These are phyloP conservation scores for Phthorimaea operculella DNA, from an alignment of 1,140 invertebrate species.

Conservation along the genomic window DNA sequence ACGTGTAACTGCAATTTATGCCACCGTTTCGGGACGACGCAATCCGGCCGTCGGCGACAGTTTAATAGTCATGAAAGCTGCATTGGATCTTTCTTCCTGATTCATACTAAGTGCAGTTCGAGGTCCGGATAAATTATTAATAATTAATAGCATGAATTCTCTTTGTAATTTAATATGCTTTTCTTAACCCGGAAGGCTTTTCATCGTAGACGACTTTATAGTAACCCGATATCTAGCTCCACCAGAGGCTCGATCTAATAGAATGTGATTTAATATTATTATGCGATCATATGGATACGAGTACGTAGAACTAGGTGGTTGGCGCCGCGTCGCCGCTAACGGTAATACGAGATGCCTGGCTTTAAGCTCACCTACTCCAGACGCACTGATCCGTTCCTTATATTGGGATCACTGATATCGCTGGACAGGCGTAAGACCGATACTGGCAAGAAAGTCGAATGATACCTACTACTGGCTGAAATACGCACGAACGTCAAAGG, in stretches of 20 bases:
- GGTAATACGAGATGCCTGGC: conserved; percentile 56
- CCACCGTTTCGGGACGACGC: too few species aligned
- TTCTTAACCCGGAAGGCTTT: too few species aligned
- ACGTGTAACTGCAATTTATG: neutral
- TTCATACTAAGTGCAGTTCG: too few species aligned
- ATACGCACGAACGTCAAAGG: neutral
- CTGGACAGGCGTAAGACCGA: neutral
- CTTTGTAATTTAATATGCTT: too few species aligned
- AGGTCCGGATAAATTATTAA: too few species aligned
- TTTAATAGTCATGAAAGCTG: too few species aligned
- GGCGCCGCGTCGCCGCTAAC: conserved; percentile 50
- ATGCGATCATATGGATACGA: neutral
- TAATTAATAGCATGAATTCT: too few species aligned
- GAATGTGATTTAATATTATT: neutral
- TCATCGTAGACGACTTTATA: too few species aligned
- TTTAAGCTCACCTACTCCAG: conserved; percentile 33
- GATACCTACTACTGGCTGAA: neutral
- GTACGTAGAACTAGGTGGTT: conserved; percentile 18
- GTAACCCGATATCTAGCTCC: too few species aligned
- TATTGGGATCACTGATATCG: conserved; percentile 9
- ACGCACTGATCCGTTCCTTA: conserved; percentile 19
- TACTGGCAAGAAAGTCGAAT: neutral
- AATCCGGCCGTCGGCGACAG: too few species aligned
- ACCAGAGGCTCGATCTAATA: neutral
- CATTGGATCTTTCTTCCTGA: too few species aligned